Percentiles rank a stretch among this genome's conserved stretches.
These are phyloP conservation scores for Hemistola chrysoprasaria DNA, from an alignment of 2,888 invertebrate genomes.

Conservation along the genomic window DNA sequence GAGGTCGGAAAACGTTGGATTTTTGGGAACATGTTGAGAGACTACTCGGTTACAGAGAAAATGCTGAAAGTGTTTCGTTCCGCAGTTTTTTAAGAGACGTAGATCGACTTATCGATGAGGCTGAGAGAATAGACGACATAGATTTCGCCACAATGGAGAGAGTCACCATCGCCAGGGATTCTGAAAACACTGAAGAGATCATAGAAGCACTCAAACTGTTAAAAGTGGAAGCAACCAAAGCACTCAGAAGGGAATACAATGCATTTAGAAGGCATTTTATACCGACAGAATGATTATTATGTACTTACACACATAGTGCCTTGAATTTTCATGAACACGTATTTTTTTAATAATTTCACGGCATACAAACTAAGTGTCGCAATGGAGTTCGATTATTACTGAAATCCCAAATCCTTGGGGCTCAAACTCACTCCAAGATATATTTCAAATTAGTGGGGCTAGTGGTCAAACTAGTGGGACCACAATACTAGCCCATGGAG, in stretches of 20 bases:
- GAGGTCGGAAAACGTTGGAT: constrained; percentile 57
- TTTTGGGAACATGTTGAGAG: constrained; percentile 70
- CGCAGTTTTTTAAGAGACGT: constrained; percentile 54
- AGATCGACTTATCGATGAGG: constrained; percentile 59
- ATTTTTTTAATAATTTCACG: constrained; percentile 50
- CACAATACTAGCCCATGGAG: too few species aligned
- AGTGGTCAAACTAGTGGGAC: too few species aligned
- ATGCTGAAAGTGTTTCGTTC: constrained; percentile 54
- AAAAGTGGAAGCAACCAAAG: constrained; percentile 66
- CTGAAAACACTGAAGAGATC: constrained; percentile 60
- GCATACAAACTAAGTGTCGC: constrained; percentile 25
- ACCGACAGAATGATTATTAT: constrained; percentile 15
- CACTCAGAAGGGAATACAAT: constrained; percentile 63
- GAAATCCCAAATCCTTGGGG: too few species aligned
- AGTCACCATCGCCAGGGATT: constrained; percentile 54
- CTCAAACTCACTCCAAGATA: too few species aligned
- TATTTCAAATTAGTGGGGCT: too few species aligned
- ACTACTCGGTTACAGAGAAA: constrained; percentile 55
- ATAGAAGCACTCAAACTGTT: constrained; percentile 55
- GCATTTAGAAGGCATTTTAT: constrained; percentile 64
- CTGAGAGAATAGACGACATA: constrained; percentile 67
- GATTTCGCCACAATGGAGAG: constrained; percentile 71
- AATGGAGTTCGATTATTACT: not conserved
- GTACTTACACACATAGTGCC: constrained; percentile 32
- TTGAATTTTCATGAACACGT: constrained; percentile 31